phyloP scores from a whole-genome alignment of 2,797 vertebrate genomes.

The Schizothorax lantsangensis region DNA sequence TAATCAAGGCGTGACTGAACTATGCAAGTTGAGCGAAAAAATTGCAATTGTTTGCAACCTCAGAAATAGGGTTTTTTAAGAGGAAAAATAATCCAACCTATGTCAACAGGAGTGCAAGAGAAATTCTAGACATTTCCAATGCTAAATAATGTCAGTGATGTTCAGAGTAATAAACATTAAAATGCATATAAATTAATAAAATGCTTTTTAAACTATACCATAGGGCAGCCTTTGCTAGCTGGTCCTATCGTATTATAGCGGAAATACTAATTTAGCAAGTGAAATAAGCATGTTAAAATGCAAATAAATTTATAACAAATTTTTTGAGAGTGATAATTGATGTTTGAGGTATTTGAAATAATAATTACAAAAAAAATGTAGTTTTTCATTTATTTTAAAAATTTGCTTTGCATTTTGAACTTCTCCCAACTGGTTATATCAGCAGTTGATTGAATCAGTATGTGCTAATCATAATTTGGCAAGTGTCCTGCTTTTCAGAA shows the following conservation, averaged over 20 bases:
- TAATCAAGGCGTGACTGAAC: slow-evolving; percentile 27
- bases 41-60: not conserved
- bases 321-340: not conserved
- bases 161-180: not conserved
- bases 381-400: not conserved
- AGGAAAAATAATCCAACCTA: not conserved
- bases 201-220: not conserved
- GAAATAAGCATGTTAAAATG: not conserved
- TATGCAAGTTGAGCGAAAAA: not conserved
- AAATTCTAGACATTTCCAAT: not conserved
- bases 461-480: not conserved
- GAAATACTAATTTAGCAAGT: not conserved
- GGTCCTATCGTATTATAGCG: not conserved
- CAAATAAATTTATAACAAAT: not conserved
- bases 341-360: not conserved
- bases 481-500: slow-evolving; percentile 3
- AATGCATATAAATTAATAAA: not conserved
- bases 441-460: slow-evolving; percentile 2
- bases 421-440: not conserved
- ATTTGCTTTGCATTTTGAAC: not conserved
- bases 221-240: not conserved
- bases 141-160: not conserved
- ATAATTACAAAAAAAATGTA: not conserved
- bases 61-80: not conserved
- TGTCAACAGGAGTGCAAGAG: not conserved